A percentile compares a stretch with the other conserved stretches of the same genome.
Evolutionary conservation across 2,113 vertebrate species (phyloP).

Genomic region (Stercorarius parasiticus): DNA sequence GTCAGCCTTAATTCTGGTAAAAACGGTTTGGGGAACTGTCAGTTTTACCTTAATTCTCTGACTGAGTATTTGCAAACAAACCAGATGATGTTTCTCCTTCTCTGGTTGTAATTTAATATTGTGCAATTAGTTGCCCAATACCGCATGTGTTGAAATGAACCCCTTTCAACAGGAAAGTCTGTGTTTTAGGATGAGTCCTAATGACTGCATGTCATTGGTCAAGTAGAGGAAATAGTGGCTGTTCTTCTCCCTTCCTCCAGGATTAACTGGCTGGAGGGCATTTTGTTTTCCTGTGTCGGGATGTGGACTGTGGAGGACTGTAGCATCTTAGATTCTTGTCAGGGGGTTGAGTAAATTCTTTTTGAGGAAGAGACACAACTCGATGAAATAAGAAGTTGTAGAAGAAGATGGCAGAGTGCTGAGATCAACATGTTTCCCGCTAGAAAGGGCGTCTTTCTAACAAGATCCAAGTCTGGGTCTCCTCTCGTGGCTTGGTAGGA

Average conservation of each 20-base stretch:
- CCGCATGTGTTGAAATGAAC: constrained; percentile 1
- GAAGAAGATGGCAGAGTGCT: not conserved
- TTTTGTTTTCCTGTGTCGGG: not conserved
- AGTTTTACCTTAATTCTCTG: not conserved
- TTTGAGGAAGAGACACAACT: not conserved
- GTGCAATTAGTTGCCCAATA: constrained; percentile 42
- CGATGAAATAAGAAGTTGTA: not conserved
- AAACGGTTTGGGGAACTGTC: not conserved
- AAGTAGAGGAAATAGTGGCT: constrained; percentile 20
- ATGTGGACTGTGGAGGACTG: not conserved
- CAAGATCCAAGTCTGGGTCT: not conserved
- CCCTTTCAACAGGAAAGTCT: not conserved
- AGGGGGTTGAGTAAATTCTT: not conserved
- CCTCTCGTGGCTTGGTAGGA: not conserved
- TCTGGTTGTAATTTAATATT: constrained; percentile 42
- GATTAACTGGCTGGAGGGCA: not conserved
- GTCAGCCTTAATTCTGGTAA: not conserved
- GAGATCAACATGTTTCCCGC: not conserved
- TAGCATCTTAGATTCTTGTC: not conserved
- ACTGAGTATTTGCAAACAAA: not conserved
- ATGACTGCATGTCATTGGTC: not conserved
- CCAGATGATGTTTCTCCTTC: not conserved
- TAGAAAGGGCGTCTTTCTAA: not conserved
- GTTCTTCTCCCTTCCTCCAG: not conserved
- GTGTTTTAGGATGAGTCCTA: not conserved